A percentile compares a stretch with the other conserved stretches of the same genome.
These are phyloP conservation scores for Brassicogethes aeneus DNA, from an alignment of 2,888 invertebrate genomes.

Conservation along the genomic window DNA sequence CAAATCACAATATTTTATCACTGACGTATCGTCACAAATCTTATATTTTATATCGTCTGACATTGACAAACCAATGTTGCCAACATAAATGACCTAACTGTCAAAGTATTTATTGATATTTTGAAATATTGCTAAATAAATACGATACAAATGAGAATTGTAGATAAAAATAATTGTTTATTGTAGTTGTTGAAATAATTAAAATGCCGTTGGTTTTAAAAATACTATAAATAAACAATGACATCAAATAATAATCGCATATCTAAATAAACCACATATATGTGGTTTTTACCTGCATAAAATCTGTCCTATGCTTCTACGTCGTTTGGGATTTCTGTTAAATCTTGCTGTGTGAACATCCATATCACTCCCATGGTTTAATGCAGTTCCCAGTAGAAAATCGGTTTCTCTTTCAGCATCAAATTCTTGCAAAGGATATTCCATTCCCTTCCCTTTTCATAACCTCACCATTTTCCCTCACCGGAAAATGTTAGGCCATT, in stretches of 20 bases:
- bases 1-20: neutral
- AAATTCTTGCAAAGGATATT: slow-evolving; percentile 42
- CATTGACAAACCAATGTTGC: slow-evolving; percentile 1
- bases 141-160: too few species aligned
- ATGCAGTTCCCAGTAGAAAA: slow-evolving; percentile 34
- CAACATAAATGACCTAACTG: slow-evolving; percentile 2
- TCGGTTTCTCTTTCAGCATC: slow-evolving; percentile 40
- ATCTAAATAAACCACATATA: too few species aligned
- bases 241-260: too few species aligned
- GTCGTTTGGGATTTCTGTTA: slow-evolving; percentile 33
- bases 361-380: slow-evolving; percentile 38
- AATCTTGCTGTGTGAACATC: slow-evolving; percentile 31
- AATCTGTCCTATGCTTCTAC: slow-evolving; percentile 29
- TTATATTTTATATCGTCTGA: neutral
- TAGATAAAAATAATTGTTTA: too few species aligned
- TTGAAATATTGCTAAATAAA: too few species aligned
- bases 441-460: slow-evolving; percentile 30
- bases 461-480: slow-evolving; percentile 10
- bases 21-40: slow-evolving; percentile 1
- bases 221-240: too few species aligned
- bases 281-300: slow-evolving; percentile 34
- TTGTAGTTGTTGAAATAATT: too few species aligned
- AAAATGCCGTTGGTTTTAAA: too few species aligned
- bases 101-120: too few species aligned
- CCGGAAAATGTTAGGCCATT: neutral